A percentile compares a stretch with the other conserved stretches of the same genome.
Evolutionary conservation across 64 coral and sea anemone species (phyloP).

Genomic region (Stichodactyla helianthus): DNA sequence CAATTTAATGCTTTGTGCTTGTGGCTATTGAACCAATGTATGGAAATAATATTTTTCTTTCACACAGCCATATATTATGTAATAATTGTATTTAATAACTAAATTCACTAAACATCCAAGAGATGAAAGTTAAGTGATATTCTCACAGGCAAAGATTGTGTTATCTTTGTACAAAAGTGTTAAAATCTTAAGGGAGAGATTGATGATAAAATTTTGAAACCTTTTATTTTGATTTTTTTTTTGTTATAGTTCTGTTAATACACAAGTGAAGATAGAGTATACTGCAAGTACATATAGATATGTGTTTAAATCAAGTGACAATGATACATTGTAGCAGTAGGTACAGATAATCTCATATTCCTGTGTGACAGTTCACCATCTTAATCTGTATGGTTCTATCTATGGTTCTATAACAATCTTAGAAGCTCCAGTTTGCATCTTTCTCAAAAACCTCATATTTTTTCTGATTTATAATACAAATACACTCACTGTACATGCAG

Average conservation of each 20-base stretch:
- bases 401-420: not conserved
- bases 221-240: not conserved
- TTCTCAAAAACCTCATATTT: not conserved
- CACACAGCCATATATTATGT: too few species aligned
- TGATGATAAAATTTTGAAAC: too few species aligned
- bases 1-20: too few species aligned
- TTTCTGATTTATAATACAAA: not conserved
- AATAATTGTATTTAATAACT: too few species aligned
- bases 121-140: too few species aligned
- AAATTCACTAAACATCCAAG: too few species aligned
- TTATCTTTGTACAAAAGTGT: too few species aligned
- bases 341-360: not conserved
- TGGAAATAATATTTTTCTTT: too few species aligned
- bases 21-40: too few species aligned
- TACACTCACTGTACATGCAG: not conserved
- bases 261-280: not conserved
- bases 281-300: not conserved
- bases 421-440: not conserved
- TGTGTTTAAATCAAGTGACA: not conserved
- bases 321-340: not conserved
- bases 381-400: not conserved
- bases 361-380: not conserved
- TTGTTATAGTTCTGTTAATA: not conserved
- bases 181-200: too few species aligned
- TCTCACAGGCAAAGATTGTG: too few species aligned